Evolutionary conservation across 2,888 invertebrate genomes (phyloP).

Genomic region (Caenorhabditis angaria): DNA sequence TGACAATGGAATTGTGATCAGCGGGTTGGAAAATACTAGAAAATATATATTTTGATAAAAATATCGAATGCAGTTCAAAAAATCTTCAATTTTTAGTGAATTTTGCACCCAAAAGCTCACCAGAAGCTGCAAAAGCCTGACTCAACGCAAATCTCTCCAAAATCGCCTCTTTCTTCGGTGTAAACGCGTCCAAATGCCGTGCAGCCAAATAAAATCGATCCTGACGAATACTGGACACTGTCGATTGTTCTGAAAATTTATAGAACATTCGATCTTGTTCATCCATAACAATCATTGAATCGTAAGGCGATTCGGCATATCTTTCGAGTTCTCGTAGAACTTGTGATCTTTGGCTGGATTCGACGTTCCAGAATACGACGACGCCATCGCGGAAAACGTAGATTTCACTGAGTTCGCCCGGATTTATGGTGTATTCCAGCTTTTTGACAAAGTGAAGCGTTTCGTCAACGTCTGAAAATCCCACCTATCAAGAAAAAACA

Average conservation of each 20-base stretch:
- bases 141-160: constrained; percentile 92
- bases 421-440: constrained; percentile 57
- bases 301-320: constrained; percentile 42
- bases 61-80: too few species aligned
- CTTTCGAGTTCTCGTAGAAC: constrained; percentile 53
- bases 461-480: constrained; percentile 58
- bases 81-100: too few species aligned
- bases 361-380: constrained; percentile 67
- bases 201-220: constrained; percentile 48
- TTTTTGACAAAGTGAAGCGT: constrained; percentile 60
- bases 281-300: constrained; percentile 45
- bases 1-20: too few species aligned
- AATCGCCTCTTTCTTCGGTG: constrained; percentile 39
- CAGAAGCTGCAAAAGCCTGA: constrained; percentile 88
- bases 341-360: constrained; percentile 41
- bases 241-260: constrained; percentile 30
- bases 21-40: too few species aligned
- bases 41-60: too few species aligned
- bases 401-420: constrained; percentile 54
- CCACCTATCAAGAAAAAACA: not conserved
- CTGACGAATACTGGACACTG: constrained; percentile 31
- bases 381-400: constrained; percentile 67
- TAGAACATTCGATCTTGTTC: constrained; percentile 54
- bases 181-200: constrained; percentile 32
- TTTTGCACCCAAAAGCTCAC: constrained; percentile 48